These are phyloP conservation scores for Ditylenchus weischeri DNA, from an alignment of 2,888 invertebrate species.

Conservation along the genomic window DNA sequence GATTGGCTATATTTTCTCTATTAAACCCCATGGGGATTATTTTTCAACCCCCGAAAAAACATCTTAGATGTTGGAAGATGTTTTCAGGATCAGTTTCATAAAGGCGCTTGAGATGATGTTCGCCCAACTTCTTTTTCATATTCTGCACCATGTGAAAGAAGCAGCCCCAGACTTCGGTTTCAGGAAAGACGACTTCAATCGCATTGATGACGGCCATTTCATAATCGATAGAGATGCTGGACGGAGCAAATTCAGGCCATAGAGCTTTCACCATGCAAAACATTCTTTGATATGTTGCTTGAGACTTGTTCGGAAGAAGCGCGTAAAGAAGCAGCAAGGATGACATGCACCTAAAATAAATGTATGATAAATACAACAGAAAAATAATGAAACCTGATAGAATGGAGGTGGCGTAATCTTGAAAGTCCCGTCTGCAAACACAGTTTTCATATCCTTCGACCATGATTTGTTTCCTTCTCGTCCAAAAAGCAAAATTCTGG, in stretches of 20 bases:
- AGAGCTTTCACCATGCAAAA: background rate
- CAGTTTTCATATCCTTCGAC: background rate
- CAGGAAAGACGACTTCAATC: background rate
- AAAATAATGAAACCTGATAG: background rate
- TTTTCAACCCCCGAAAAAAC: no score
- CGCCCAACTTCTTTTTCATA: constrained; percentile 3
- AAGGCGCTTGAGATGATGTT: background rate
- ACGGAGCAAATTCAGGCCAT: constrained; percentile 10
- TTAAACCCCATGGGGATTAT: no score
- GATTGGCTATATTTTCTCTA: no score
- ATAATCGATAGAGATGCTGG: constrained; percentile 10
- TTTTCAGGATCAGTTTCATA: no score
- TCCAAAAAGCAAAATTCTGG: constrained; percentile 12
- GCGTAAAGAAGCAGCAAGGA: constrained; percentile 11
- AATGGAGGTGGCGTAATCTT: background rate
- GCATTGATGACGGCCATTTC: constrained; percentile 13
- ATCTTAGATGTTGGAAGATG: no score
- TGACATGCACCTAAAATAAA: constrained; percentile 8
- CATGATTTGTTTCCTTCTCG: background rate
- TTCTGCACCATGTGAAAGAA: constrained; percentile 12
- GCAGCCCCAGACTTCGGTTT: constrained; percentile 12
- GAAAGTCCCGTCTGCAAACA: constrained; percentile 15
- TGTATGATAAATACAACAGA: background rate
- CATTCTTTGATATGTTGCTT: constrained; percentile 6
- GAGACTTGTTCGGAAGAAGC: constrained; percentile 14